phyloP scores from a whole-genome alignment of 1,140 invertebrate genomes.

The Drosophila burlai region DNA sequence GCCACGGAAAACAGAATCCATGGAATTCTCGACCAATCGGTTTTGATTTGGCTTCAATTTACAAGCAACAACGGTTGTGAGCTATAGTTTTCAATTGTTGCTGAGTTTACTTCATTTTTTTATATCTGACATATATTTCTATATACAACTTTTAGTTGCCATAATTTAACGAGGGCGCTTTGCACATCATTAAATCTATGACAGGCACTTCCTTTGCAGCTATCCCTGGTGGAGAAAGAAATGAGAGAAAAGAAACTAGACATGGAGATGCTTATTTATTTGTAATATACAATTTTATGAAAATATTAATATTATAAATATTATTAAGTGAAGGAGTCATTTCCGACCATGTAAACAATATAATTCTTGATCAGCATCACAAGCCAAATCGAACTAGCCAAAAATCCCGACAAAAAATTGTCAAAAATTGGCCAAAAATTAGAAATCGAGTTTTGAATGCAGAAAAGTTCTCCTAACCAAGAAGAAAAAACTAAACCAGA shows the following conservation, averaged over 20 bases:
- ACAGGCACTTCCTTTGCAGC: neutral
- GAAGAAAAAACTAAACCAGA: too few relatives aligned
- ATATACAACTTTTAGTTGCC: neutral
- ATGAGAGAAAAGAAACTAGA: neutral
- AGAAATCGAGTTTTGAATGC: too few relatives aligned
- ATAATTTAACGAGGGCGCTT: neutral
- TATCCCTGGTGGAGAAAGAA: neutral
- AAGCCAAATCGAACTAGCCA: too few relatives aligned
- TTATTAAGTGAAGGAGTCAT: too few relatives aligned
- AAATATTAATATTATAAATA: neutral
- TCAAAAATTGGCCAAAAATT: too few relatives aligned
- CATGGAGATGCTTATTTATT: neutral
- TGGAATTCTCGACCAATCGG: conserved; percentile 12
- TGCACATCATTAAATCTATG: neutral
- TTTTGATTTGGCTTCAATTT: conserved; percentile 43
- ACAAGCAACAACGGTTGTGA: neutral
- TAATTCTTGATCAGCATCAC: too few relatives aligned
- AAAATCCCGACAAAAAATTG: too few relatives aligned
- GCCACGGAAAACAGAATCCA: conserved; percentile 25
- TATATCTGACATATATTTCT: neutral
- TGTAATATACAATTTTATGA: neutral
- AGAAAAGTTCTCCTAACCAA: too few relatives aligned
- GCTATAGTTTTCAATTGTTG: conserved; percentile 8
- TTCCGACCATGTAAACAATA: too few relatives aligned
- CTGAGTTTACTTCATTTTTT: neutral